Evolutionary conservation across 30 jellyfish, hydroid and myxozoan genomes (phyloP), one percentile per base, ranked within the genome.

Genomic region (Hydra vulgaris): DNA sequence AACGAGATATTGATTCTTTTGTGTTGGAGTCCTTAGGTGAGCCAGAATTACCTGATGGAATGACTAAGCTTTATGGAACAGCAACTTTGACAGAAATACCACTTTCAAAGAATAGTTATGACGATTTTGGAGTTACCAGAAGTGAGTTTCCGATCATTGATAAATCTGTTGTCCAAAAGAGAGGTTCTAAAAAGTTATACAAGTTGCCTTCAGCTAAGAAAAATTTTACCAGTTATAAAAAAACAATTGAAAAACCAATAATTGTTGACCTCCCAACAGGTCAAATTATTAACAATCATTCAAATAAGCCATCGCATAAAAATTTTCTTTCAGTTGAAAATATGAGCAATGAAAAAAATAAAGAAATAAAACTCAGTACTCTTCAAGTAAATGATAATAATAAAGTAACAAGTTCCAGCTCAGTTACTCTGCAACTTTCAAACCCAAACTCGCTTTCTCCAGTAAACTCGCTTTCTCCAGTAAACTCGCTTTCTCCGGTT

Each of bases 261-360:
- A 75, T 75, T 23, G 71, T 75, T 17, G 83, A 75, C 21, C 18
- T 75, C 26, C 83, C 83, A 0, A 75, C 83, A 0, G 83, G 83
- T 17, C 83, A 25, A 5, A 53, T 75, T 53, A 70, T 75, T 17
- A 20, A 75, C n/a, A 75, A 53, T 7, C 61, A 40, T 40, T 12
- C 12, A 40, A 5, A 3, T 5, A 40, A 40, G 12, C 61, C 61
- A 5, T 40, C 61, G 12, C 61, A 40, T 40, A 40, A 40, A 12
- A 5, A 40, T 40, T 40, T 40, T 12, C 61, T 40, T 40, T 3
- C 61, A 3, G 61, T 40, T 5, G 12, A 12, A 40, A 40, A 40
- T 12, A 40, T 40, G 61, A 40, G 8, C 12, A 3, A 40, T 40
- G 61, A 40, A 3, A 40, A 40, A 40, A 40, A 40, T 40, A 40